Percentiles rank a stretch among this genome's conserved stretches.
These are phyloP conservation scores for Archegozetes longisetosus DNA, from an alignment of 1,140 invertebrate genomes.

Conservation along the genomic window DNA sequence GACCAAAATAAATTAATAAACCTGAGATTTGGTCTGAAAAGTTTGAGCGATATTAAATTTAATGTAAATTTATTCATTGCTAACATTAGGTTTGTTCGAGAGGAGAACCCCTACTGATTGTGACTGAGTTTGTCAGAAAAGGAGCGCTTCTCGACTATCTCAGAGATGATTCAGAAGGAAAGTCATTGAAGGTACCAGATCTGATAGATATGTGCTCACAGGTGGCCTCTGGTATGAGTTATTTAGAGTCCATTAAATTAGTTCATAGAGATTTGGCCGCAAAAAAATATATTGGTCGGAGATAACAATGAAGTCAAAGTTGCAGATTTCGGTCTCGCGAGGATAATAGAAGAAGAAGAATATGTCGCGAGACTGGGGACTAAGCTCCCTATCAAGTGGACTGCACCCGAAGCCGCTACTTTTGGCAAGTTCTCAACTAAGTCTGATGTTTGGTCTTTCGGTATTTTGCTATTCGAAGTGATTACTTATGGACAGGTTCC, in stretches of 20 bases:
- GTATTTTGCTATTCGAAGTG: conserved; percentile 83
- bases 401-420: conserved; percentile 93
- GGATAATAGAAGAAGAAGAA: not conserved
- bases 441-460: conserved; percentile 92
- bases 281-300: conserved; percentile 51
- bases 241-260: conserved; percentile 65
- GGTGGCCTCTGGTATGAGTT: conserved; percentile 71
- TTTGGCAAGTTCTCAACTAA: conserved; percentile 84
- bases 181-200: too few species aligned
- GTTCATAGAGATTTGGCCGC: conserved; percentile 81
- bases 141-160: too few species aligned
- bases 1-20: too few species aligned
- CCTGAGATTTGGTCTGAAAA: too few species aligned
- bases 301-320: not conserved
- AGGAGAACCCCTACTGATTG: too few species aligned
- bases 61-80: too few species aligned
- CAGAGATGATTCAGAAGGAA: too few species aligned
- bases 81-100: too few species aligned
- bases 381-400: conserved; percentile 99
- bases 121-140: too few species aligned
- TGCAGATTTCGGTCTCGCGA: not conserved
- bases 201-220: too few species aligned
- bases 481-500: too few species aligned
- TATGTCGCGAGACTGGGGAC: conserved; percentile 28
- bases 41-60: too few species aligned